Conservation (phyloP, 2,113 vertebrate genomes). For the Sitta europaea region DNA sequence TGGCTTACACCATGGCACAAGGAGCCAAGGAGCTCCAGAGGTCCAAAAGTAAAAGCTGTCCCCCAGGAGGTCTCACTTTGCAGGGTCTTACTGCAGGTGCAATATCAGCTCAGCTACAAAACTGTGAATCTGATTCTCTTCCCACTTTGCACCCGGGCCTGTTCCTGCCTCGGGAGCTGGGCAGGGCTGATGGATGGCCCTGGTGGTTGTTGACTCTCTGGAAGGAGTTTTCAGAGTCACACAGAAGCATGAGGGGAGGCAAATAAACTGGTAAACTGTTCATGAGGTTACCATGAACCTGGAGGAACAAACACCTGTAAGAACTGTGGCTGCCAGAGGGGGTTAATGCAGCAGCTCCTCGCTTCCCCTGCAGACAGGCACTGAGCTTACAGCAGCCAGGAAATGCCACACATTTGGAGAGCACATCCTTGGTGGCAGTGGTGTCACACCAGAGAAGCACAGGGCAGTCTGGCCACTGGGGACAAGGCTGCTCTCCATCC, state of each 20-base stretch:
- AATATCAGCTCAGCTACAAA: neutral
- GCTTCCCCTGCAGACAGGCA: neutral
- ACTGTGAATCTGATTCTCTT: neutral
- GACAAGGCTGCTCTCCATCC: neutral
- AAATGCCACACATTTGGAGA: neutral
- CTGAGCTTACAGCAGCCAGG: neutral
- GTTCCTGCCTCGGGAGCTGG: neutral
- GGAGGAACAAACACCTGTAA: neutral
- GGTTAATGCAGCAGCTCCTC: neutral
- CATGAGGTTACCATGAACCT: neutral
- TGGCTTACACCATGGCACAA: fast-evolving
- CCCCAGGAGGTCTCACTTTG: neutral
- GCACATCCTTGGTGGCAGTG: neutral
- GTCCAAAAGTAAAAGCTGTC: neutral
- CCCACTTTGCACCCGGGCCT: neutral
- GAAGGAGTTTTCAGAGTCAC: neutral
- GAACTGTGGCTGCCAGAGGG: neutral
- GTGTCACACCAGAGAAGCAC: neutral
- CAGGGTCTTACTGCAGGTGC: neutral
- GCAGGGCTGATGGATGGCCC: neutral
- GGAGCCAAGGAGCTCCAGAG: neutral
- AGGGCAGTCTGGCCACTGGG: neutral
- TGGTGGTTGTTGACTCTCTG: neutral
- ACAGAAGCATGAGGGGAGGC: neutral
- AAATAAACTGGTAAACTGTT: neutral